Percentiles rank a stretch among this genome's conserved stretches.
phyloP scores from a whole-genome alignment of 1,140 invertebrate species.

The Drosophila fuyamai region DNA sequence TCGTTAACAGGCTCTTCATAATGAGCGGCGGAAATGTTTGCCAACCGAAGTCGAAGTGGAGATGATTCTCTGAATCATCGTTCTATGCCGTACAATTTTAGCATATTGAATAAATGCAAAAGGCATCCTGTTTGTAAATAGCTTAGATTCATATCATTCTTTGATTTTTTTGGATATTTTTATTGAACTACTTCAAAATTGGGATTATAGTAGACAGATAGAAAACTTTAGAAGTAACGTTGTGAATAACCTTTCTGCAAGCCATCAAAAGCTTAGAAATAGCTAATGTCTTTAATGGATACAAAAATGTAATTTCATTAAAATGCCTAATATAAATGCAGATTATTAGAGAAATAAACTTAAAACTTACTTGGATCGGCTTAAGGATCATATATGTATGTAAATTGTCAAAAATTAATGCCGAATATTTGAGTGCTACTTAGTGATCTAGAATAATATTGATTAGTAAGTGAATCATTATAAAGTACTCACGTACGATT shows the following conservation, averaged over 20 bases:
- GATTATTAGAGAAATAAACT: not conserved
- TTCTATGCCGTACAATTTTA: not conserved
- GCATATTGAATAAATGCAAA: not conserved
- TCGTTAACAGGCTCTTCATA: slow-evolving; percentile 58
- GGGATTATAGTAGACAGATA: not conserved
- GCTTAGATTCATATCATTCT: not conserved
- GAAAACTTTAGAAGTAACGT: not conserved
- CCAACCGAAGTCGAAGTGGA: slow-evolving; percentile 17
- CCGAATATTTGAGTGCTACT: too few species aligned
- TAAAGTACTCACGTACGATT: not conserved
- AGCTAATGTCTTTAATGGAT: too few species aligned
- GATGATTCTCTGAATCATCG: slow-evolving; percentile 27
- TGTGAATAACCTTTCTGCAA: not conserved
- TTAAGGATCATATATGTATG: not conserved
- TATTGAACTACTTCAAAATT: too few species aligned
- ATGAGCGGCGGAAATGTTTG: slow-evolving; percentile 68
- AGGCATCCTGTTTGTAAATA: slow-evolving; percentile 7
- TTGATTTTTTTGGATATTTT: too few species aligned
- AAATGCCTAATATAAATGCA: not conserved
- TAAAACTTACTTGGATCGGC: too few species aligned
- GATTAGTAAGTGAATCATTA: slow-evolving; percentile 6
- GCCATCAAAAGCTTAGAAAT: too few species aligned
- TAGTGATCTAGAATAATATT: too few species aligned
- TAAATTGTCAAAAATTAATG: not conserved
- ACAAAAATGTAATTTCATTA: not conserved